Percentiles rank a stretch among this genome's conserved stretches.
These are phyloP conservation scores for Halichondria panicea DNA, from an alignment of 37 sponge, comb jelly and placozoan species.

Conservation along the genomic window DNA sequence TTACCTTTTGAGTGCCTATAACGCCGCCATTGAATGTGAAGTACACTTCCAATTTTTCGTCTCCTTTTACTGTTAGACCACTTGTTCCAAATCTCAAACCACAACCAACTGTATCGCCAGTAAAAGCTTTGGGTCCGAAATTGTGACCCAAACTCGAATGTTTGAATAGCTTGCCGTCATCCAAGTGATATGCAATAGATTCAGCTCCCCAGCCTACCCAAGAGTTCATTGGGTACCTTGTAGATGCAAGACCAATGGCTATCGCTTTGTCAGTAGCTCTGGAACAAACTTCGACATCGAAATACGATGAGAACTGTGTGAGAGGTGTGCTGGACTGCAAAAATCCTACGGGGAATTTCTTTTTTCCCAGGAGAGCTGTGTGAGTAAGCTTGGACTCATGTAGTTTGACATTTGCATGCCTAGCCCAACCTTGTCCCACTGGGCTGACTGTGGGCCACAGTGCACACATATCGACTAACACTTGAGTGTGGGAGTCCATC, in stretches of 20 bases:
- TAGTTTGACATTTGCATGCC: constrained; percentile 9
- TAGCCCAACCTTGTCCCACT: constrained; percentile 69
- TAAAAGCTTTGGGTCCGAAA: constrained; percentile 34
- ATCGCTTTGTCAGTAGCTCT: constrained; percentile 42
- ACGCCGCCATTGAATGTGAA: constrained; percentile 67
- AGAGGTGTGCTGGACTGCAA: constrained; percentile 47
- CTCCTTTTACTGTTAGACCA: not conserved
- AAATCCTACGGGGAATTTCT: constrained; percentile 42
- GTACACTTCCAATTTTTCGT: constrained; percentile 22
- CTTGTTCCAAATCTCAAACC: constrained; percentile 31
- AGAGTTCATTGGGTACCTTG: constrained; percentile 9
- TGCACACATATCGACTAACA: constrained; percentile 46
- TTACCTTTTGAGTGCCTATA: constrained; percentile 19
- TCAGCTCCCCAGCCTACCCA: constrained; percentile 34
- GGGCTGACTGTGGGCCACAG: constrained; percentile 55
- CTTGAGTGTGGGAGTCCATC: constrained; percentile 19
- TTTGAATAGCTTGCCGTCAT: constrained; percentile 62
- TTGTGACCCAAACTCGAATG: constrained; percentile 13
- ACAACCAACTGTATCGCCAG: constrained; percentile 73
- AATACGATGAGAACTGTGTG: constrained; percentile 36
- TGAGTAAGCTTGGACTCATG: constrained; percentile 25
- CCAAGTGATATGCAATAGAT: constrained; percentile 53
- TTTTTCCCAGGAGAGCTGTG: not conserved
- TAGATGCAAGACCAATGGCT: constrained; percentile 60
- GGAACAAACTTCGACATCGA: constrained; percentile 64